These are phyloP conservation scores for Tuta absoluta DNA, from an alignment of 2,888 invertebrate genomes.

Conservation along the genomic window DNA sequence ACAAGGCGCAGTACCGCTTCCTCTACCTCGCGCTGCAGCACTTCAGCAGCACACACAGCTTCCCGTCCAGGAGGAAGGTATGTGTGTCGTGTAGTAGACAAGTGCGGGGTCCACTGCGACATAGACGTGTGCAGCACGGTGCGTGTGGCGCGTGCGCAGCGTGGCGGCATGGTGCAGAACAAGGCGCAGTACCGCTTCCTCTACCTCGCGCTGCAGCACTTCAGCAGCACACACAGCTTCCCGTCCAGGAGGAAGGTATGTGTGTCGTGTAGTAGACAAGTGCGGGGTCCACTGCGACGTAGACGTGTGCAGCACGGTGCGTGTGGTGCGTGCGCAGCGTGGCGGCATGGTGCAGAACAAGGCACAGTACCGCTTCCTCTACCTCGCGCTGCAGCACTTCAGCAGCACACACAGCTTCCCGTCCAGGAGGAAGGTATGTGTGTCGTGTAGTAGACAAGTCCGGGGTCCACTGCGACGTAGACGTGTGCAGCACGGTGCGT, in stretches of 20 bases:
- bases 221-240: too few relatives aligned
- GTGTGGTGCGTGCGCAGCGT: too few relatives aligned
- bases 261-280: too few relatives aligned
- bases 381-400: constrained; percentile 95
- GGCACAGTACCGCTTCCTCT: constrained; percentile 98
- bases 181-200: constrained; percentile 99
- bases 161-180: constrained; percentile 99
- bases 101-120: too few relatives aligned
- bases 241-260: too few relatives aligned
- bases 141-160: too few relatives aligned
- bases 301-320: too few relatives aligned
- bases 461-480: constrained; percentile 95
- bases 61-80: constrained; percentile 6
- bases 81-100: too few relatives aligned
- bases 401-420: constrained; percentile 80
- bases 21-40: constrained; percentile 96
- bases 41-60: constrained; percentile 85
- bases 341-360: constrained; percentile 99
- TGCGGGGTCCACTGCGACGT: too few relatives aligned
- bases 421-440: constrained; percentile 14
- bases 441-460: too few relatives aligned
- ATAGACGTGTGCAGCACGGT: too few relatives aligned
- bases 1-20: constrained; percentile 98
- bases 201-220: not conserved
- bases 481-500: constrained; percentile 97